Base-by-base conservation (phyloP, 2,113 vertebrate genomes). In the Oreocharis arfaki region DNA sequence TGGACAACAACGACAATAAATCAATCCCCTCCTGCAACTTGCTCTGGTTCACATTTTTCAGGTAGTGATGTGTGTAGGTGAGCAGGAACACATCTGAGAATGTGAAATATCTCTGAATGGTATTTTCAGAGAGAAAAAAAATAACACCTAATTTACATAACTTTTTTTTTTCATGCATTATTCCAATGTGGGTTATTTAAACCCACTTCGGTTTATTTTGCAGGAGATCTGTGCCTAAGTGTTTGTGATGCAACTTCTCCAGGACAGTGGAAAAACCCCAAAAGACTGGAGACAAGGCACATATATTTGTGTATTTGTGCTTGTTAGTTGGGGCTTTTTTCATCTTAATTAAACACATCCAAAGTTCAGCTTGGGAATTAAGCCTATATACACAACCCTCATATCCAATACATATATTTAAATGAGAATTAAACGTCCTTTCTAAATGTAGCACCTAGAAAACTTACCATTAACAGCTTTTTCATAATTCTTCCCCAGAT, bases 401-500 rank as follows among this genome's bases (percentile, higher is more conserved):
- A n/a, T 50, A 60, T 21, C 13, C 33, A 77, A 46, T 35, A 74
- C 23, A 5, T 15, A 33, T 17, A 67, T 64, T 71, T 84, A 75
- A 59, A 75, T 44, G 18, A 76, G 67, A 92, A 73, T 53, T 13
- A 50, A 93, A 49, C 15, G 26, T 39, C 46, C 11, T 47, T 84
- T 82, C 59, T 89, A n/a, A 77, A 74, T 4, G 65, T 65, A 88
- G 41, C 56, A 85, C 44, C 2, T 63, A 41, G 39, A 69, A 96
- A 69, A 95, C 99, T 98, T 98, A 99, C 99, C 99, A 97, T 98
- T 98, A 85, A 99, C 99, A 46, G 99, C 98, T 97, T 99, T 99
- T 97, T 99, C 99, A 50, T 99, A 99, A 97, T 97, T 99, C 97
- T 99, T 99, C 46, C 99, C 99, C 35, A 99, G 98, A 97, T 99